These are phyloP conservation scores for Proterorhinus semilunaris DNA, from an alignment of 2,113 vertebrate genomes.

Conservation along the genomic window DNA sequence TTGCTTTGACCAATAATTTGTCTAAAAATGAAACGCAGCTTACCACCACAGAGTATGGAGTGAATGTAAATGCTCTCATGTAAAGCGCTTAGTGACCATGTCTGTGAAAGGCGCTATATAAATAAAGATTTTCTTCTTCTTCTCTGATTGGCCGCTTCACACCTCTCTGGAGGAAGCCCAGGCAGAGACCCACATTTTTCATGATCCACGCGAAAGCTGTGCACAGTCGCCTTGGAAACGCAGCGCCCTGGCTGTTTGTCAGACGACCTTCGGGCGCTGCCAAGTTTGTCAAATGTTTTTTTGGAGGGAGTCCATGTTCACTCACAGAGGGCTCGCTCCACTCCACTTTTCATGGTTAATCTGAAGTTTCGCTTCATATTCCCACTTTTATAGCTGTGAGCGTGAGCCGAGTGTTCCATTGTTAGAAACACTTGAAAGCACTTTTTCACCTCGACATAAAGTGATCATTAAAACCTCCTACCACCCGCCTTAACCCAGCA, in stretches of 20 bases:
- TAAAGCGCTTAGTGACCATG: too few species aligned
- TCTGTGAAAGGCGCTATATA: too few species aligned
- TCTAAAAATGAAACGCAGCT: conserved; percentile 46
- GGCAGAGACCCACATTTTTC: conserved; percentile 23
- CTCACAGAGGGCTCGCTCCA: background rate
- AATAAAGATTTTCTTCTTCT: too few species aligned
- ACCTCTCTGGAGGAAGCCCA: background rate
- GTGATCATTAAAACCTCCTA: too few species aligned
- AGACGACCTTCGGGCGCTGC: conserved; percentile 37
- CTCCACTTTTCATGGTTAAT: background rate
- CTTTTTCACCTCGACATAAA: too few species aligned
- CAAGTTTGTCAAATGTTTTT: conserved; percentile 25
- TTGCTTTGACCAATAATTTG: conserved; percentile 41
- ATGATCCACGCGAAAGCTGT: conserved; percentile 8
- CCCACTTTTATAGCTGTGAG: too few species aligned
- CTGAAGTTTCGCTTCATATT: too few species aligned
- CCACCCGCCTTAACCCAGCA: too few species aligned
- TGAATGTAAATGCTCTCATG: too few species aligned
- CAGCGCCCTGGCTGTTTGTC: conserved; percentile 29
- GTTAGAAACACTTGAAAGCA: too few species aligned
- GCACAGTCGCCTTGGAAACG: conserved; percentile 42
- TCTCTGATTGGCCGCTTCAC: background rate
- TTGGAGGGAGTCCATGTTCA: conserved; percentile 20
- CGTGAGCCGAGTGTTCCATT: too few species aligned
- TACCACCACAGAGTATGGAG: too few species aligned